phyloP scores from a whole-genome alignment of 2,888 invertebrate species.

The Cephonodes hylas region DNA sequence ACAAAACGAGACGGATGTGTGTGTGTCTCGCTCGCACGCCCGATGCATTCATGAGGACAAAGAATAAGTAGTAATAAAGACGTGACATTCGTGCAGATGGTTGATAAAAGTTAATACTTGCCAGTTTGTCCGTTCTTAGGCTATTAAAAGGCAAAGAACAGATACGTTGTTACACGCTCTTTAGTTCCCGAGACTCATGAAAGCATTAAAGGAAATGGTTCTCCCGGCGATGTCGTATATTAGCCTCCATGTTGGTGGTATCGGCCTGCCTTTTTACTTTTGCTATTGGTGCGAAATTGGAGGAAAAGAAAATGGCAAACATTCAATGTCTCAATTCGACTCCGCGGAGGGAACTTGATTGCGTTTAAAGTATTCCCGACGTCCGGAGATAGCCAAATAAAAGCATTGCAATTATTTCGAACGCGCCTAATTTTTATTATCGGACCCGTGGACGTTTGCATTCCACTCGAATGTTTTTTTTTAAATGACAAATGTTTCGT shows the following conservation, averaged over 20 bases:
- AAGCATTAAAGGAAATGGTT: slow-evolving; percentile 75
- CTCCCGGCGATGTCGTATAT: slow-evolving; percentile 63
- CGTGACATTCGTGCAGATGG: slow-evolving; percentile 79
- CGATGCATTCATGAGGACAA: slow-evolving; percentile 75
- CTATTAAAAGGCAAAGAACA: slow-evolving; percentile 74
- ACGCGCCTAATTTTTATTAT: slow-evolving; percentile 62
- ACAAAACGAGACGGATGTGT: slow-evolving; percentile 47
- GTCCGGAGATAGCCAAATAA: slow-evolving; percentile 49
- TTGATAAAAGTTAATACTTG: slow-evolving; percentile 78
- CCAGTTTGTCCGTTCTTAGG: slow-evolving; percentile 69
- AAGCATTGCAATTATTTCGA: slow-evolving; percentile 58
- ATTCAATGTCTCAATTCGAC: slow-evolving; percentile 71
- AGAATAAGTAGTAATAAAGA: slow-evolving; percentile 79
- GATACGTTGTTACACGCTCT: slow-evolving; percentile 75
- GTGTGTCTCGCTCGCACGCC: slow-evolving; percentile 39
- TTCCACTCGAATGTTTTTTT: slow-evolving; percentile 52
- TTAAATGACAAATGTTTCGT: slow-evolving; percentile 58
- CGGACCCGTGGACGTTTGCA: slow-evolving; percentile 38
- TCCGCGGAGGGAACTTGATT: slow-evolving; percentile 44
- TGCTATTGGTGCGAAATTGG: slow-evolving; percentile 70
- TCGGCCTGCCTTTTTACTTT: slow-evolving; percentile 65
- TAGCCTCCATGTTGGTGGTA: slow-evolving; percentile 65
- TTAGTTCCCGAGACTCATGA: slow-evolving; percentile 72
- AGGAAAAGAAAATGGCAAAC: slow-evolving; percentile 72
- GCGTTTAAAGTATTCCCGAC: slow-evolving; percentile 53